Evolutionary conservation across 2,888 invertebrate genomes (phyloP).

Genomic region (Nomada goodeniana): DNA sequence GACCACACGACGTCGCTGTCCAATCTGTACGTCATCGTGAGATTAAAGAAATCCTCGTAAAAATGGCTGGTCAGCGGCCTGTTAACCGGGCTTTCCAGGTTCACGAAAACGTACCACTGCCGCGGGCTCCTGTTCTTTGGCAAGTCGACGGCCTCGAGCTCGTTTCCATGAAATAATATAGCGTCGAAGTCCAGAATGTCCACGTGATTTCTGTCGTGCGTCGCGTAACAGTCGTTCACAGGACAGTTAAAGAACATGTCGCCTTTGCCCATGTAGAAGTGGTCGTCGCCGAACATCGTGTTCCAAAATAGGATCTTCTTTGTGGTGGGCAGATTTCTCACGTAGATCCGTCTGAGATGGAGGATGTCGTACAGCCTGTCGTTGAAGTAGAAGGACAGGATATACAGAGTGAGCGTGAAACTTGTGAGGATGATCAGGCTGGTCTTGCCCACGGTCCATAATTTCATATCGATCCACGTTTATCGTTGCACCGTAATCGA

Average conservation of each 20-base stretch:
- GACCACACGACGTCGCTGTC: slow-evolving; percentile 85
- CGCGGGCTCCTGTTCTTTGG: slow-evolving; percentile 80
- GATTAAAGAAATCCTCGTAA: slow-evolving; percentile 85
- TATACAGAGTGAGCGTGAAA: slow-evolving; percentile 53
- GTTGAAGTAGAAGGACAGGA: slow-evolving; percentile 57
- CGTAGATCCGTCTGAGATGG: slow-evolving; percentile 8
- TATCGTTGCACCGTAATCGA: background rate
- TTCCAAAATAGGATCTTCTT: slow-evolving; percentile 80
- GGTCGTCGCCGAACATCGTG: slow-evolving; percentile 73
- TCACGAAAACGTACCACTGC: slow-evolving; percentile 86
- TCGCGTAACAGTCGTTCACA: slow-evolving; percentile 84
- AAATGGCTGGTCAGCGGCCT: slow-evolving; percentile 61
- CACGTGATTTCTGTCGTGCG: slow-evolving; percentile 79
- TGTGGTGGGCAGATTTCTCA: background rate
- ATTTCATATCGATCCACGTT: slow-evolving; percentile 47
- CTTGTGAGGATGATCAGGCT: slow-evolving; percentile 42
- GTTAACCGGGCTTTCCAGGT: slow-evolving; percentile 84
- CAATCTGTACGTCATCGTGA: slow-evolving; percentile 86
- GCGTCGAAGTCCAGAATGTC: slow-evolving; percentile 85
- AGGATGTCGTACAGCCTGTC: slow-evolving; percentile 31
- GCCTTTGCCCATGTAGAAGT: slow-evolving; percentile 74
- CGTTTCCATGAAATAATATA: slow-evolving; percentile 85
- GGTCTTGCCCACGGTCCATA: slow-evolving; percentile 33
- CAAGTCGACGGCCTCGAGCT: slow-evolving; percentile 74
- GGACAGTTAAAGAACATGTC: slow-evolving; percentile 71